Conservation (phyloP, 2,888 invertebrate genomes). For the Yponomeuta cagnagella region DNA sequence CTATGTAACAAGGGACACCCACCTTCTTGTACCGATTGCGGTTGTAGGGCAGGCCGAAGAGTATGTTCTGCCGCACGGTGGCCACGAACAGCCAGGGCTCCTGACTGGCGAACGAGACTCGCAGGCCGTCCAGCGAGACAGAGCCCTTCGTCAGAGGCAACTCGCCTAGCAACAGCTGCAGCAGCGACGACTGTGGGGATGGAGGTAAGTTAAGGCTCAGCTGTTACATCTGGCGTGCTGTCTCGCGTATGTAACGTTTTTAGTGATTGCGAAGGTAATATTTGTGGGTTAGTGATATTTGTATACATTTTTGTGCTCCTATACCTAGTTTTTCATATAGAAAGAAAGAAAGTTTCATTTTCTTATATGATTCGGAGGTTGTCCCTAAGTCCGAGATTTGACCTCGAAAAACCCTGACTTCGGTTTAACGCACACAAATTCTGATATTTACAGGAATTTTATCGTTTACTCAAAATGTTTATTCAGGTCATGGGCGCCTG, state of each 20-base stretch:
- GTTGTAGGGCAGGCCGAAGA: conserved; percentile 82
- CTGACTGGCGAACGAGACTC: conserved; percentile 83
- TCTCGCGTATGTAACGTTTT: too few species aligned
- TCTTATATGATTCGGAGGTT: too few species aligned
- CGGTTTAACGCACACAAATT: too few species aligned
- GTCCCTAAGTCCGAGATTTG: too few species aligned
- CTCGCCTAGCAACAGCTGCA: conserved; percentile 84
- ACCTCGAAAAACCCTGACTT: too few species aligned
- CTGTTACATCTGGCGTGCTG: too few species aligned
- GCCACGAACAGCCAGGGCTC: conserved; percentile 87
- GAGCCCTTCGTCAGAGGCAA: conserved; percentile 77
- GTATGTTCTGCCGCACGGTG: conserved; percentile 84
- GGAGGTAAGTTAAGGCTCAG: background rate
- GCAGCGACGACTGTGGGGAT: conserved; percentile 72
- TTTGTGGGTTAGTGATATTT: too few species aligned
- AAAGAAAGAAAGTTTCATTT: too few species aligned
- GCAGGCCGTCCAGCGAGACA: conserved; percentile 75
- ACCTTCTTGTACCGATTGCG: conserved; percentile 68
- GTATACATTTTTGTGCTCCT: too few species aligned
- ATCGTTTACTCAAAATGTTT: background rate
- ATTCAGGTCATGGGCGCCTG: too few species aligned
- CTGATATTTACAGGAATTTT: too few species aligned
- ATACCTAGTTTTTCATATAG: background rate
- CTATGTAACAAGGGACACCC: conserved; percentile 20
- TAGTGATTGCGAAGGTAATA: too few species aligned